phyloP scores from a whole-genome alignment of 92 coral and sea anemone species.

The Palythoa caribaeorum region DNA sequence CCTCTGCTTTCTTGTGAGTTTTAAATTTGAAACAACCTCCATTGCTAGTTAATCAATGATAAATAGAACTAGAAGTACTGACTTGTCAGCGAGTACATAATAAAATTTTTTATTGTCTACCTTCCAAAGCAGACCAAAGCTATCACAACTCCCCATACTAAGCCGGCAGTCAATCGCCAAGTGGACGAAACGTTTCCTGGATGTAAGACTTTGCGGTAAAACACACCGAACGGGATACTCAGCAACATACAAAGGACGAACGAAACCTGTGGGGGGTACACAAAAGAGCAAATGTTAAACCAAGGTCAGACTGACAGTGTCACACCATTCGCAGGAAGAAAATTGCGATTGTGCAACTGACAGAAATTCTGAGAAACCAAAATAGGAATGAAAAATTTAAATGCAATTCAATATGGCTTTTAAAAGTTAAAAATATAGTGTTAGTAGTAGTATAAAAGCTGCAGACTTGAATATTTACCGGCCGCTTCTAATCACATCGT shows the following conservation, averaged over 20 bases:
- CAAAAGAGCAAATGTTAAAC: neutral
- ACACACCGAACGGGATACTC: constrained; percentile 70
- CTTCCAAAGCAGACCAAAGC: constrained; percentile 85
- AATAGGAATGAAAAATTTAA: neutral
- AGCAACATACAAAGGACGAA: constrained; percentile 70
- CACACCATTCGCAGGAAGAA: neutral
- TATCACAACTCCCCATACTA: constrained; percentile 70
- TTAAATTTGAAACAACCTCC: neutral
- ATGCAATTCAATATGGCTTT: neutral
- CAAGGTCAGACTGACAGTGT: neutral
- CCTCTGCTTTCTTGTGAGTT: neutral
- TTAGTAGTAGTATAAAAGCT: neutral
- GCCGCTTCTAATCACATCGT: neutral
- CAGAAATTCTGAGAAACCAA: too few relatives aligned
- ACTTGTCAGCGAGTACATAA: neutral
- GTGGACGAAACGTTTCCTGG: constrained; percentile 67
- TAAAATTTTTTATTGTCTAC: constrained; percentile 43
- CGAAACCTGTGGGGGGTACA: constrained; percentile 52
- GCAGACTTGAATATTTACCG: neutral
- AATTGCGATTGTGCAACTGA: neutral
- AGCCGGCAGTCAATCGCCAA: constrained; percentile 66
- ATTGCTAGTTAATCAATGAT: neutral
- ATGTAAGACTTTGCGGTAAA: constrained; percentile 70
- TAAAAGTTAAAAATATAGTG: neutral
- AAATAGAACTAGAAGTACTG: neutral